A percentile compares a stretch with the other conserved stretches of the same genome.
These are phyloP conservation scores for Ligdia adustata DNA, from an alignment of 2,888 invertebrate genomes.

Conservation along the genomic window DNA sequence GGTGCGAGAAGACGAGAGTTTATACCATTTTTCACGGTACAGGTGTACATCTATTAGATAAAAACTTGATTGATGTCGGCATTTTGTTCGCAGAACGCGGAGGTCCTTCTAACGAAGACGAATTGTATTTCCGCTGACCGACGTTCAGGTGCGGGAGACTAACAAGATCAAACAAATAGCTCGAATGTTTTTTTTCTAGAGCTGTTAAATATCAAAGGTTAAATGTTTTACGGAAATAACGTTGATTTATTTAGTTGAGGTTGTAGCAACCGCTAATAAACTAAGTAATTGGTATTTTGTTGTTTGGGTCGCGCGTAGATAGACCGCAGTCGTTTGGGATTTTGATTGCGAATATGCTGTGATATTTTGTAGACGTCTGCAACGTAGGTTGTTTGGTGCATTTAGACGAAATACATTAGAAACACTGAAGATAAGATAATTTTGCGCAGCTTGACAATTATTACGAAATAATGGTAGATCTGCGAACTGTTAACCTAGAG, in stretches of 20 bases:
- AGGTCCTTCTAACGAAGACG: constrained; percentile 65
- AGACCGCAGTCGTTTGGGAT: background rate
- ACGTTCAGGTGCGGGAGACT: constrained; percentile 49
- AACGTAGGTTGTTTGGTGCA: no score
- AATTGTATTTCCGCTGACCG: constrained; percentile 59
- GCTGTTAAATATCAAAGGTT: constrained; percentile 23
- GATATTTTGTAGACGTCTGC: no score
- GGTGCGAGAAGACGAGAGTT: constrained; percentile 40
- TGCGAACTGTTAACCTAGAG: no score
- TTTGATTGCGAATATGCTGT: no score
- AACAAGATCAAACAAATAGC: constrained; percentile 34
- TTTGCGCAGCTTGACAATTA: no score
- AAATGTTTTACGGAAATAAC: constrained; percentile 3
- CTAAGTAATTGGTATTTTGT: constrained; percentile 10
- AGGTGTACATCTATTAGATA: constrained; percentile 48
- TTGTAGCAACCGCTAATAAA: constrained; percentile 1
- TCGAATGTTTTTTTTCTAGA: constrained; percentile 20
- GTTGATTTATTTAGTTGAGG: constrained; percentile 2
- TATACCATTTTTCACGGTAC: constrained; percentile 53
- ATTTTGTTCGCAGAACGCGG: constrained; percentile 49
- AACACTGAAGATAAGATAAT: no score
- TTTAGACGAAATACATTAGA: no score
- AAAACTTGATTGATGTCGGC: constrained; percentile 63
- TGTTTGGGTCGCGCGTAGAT: background rate
- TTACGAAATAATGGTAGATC: no score